Evolutionary conservation across 1,140 invertebrate genomes (phyloP).

Genomic region (Portunus trituberculatus): DNA sequence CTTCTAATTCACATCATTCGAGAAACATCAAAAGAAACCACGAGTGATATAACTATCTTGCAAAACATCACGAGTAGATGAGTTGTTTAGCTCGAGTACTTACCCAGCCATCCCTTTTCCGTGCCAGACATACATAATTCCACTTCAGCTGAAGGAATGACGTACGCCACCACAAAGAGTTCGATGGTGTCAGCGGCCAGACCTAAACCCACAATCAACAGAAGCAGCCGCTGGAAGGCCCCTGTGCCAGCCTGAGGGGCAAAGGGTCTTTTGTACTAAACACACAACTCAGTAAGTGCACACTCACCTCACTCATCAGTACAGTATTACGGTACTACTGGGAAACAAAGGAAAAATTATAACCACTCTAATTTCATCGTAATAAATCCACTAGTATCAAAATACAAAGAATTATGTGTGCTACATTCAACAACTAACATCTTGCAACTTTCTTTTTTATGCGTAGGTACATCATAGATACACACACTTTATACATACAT

Average conservation of each 20-base stretch:
- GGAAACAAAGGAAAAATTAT: neutral
- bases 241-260: conserved; percentile 86
- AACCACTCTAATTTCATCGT: no score
- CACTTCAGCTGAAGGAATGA: conserved; percentile 89
- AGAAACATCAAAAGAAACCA: no score
- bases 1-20: no score
- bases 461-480: no score
- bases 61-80: no score
- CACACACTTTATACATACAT: neutral
- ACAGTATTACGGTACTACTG: neutral
- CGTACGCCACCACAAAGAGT: conserved; percentile 87
- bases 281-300: conserved; percentile 47
- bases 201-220: conserved; percentile 86
- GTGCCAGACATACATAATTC: conserved; percentile 87
- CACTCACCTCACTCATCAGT: neutral
- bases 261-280: no score
- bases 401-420: no score
- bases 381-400: no score
- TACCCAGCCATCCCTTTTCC: conserved; percentile 90
- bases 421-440: no score
- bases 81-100: conserved; percentile 77
- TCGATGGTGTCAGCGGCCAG: conserved; percentile 89
- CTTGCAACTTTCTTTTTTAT: no score
- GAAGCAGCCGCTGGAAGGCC: conserved; percentile 85
- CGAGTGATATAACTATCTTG: no score